Conservation (phyloP, 2,888 invertebrate species). For the Chymomyza amoena region DNA sequence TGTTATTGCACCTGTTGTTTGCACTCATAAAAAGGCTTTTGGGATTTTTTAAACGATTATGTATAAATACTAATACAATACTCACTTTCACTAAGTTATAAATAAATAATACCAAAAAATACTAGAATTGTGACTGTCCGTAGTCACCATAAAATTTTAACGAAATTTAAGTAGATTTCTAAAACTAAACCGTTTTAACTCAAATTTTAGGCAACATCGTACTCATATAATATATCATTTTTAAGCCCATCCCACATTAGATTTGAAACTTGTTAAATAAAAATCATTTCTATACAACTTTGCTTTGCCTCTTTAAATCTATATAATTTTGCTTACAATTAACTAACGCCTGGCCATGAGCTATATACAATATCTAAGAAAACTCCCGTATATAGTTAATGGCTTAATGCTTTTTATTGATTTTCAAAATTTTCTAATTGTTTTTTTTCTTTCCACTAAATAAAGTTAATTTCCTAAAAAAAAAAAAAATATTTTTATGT, state of each 20-base stretch:
- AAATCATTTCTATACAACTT: not conserved
- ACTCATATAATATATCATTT: not conserved
- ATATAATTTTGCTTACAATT: not conserved
- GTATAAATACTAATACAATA: no score
- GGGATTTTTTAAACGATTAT: not conserved
- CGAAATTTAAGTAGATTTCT: not conserved
- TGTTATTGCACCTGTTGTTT: no score
- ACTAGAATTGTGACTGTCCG: not conserved
- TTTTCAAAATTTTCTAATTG: conserved; percentile 1
- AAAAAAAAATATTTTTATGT: conserved; percentile 48
- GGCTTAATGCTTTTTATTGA: conserved; percentile 2
- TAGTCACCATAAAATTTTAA: not conserved
- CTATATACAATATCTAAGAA: not conserved
- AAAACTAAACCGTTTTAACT: not conserved
- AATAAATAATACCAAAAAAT: not conserved
- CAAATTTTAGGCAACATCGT: not conserved
- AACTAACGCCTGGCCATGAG: not conserved
- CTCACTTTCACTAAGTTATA: not conserved
- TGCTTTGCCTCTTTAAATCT: not conserved
- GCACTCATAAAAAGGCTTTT: no score
- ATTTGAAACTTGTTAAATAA: not conserved
- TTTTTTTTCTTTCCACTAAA: conserved; percentile 11
- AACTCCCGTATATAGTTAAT: not conserved
- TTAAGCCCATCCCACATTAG: not conserved
- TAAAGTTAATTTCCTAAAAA: conserved; percentile 29